Percentiles rank a stretch among this genome's conserved stretches.
These are phyloP conservation scores for Morone chrysops DNA, from an alignment of 2,113 vertebrate genomes.

Conservation along the genomic window DNA sequence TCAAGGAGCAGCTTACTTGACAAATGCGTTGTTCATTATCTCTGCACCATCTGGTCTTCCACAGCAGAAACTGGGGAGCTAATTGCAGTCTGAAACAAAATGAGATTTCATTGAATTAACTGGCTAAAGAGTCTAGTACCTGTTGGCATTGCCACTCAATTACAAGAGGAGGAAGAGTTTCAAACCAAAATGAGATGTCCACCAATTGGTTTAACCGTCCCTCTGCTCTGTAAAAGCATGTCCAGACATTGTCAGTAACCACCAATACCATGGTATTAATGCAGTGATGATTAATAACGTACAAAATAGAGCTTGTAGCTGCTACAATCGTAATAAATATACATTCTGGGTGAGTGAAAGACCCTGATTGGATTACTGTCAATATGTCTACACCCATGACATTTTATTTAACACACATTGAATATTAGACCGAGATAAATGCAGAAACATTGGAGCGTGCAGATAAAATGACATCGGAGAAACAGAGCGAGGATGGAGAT, in stretches of 20 bases:
- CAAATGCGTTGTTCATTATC: constrained; percentile 58
- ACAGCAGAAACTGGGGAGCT: constrained; percentile 18
- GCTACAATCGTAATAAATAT: neutral
- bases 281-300: constrained; percentile 2
- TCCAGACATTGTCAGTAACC: neutral
- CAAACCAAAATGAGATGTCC: neutral
- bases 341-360: constrained; percentile 3
- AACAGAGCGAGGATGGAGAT: constrained; percentile 30
- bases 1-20: constrained; percentile 32
- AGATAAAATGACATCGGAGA: constrained; percentile 38
- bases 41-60: constrained; percentile 48
- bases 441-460: constrained; percentile 12
- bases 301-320: neutral
- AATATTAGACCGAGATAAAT: constrained; percentile 28
- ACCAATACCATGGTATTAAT: neutral
- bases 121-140: neutral
- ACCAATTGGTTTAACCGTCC: neutral
- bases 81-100: constrained; percentile 28
- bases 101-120: constrained; percentile 19
- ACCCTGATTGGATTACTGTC: constrained; percentile 9
- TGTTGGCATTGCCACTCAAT: neutral
- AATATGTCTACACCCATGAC: neutral
- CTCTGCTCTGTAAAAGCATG: neutral
- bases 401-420: constrained; percentile 32
- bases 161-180: neutral